A percentile compares a stretch with the other conserved stretches of the same genome.
Conservation (phyloP, 2,113 vertebrate species). For the Rhineura floridana region DNA sequence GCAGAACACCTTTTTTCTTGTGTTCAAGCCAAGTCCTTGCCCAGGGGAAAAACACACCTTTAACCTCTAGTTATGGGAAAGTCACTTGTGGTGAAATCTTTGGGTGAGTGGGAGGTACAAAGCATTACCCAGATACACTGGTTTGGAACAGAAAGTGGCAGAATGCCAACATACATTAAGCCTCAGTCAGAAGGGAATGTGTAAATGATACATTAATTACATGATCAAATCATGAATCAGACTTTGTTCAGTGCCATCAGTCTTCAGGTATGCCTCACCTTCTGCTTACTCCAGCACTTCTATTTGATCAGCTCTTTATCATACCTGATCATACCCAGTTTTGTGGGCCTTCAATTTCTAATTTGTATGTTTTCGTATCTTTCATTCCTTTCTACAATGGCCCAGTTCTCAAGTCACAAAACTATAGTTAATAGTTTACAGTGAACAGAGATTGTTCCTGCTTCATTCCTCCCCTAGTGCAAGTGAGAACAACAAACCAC, state of each 20-base stretch:
- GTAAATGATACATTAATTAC: conserved; percentile 1
- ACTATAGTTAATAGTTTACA: neutral
- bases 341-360: neutral
- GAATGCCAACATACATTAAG: conserved; percentile 3
- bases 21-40: neutral
- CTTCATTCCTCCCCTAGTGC: neutral
- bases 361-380: neutral
- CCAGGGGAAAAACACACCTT: neutral
- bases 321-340: too few species aligned
- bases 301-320: neutral
- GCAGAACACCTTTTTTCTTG: neutral
- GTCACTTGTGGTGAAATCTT: conserved; percentile 3
- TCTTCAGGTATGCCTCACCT: neutral
- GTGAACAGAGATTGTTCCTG: neutral
- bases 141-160: conserved; percentile 1
- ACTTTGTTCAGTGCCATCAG: neutral
- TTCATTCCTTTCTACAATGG: neutral
- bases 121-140: neutral
- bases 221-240: conserved; percentile 15
- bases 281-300: neutral
- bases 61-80: neutral
- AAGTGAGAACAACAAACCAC: neutral
- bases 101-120: neutral
- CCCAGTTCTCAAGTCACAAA: too few species aligned
- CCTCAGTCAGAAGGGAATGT: conserved; percentile 5